Percentiles rank a stretch among this genome's conserved stretches.
phyloP scores from a whole-genome alignment of 2,113 vertebrate species.

The Turnix velox region DNA sequence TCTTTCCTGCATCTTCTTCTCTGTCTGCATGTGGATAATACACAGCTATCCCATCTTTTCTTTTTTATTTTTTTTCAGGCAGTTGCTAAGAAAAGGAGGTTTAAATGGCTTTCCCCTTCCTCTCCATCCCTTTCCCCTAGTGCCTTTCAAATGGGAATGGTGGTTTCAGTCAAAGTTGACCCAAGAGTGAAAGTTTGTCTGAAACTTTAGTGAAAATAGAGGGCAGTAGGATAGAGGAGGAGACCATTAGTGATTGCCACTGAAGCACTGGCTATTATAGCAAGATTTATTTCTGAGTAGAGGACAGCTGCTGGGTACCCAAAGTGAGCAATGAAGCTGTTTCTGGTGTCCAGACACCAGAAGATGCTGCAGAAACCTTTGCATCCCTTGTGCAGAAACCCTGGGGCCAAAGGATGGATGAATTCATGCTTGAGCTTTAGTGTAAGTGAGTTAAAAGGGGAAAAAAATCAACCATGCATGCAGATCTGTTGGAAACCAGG shows the following conservation, averaged over 20 bases:
- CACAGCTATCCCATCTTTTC: not conserved
- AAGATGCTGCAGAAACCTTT: rapidly evolving
- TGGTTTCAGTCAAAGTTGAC: not conserved
- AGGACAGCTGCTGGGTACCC: not conserved
- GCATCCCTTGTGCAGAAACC: not conserved
- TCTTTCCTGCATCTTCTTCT: constrained; percentile 16
- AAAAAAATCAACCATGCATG: rapidly evolving
- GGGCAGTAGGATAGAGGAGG: rapidly evolving
- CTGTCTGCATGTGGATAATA: not conserved
- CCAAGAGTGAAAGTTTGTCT: not conserved
- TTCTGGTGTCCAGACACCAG: rapidly evolving
- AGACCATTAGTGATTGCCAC: not conserved
- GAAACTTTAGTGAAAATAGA: not conserved
- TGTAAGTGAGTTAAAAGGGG: not conserved
- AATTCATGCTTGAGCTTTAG: not conserved
- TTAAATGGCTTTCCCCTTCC: not conserved
- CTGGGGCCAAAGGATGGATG: not conserved
- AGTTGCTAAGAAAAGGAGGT: not conserved
- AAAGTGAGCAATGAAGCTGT: not conserved
- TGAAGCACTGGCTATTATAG: not conserved
- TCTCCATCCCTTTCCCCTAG: not conserved
- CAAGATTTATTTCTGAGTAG: not conserved
- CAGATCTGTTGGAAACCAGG: not conserved
- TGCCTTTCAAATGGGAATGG: not conserved
- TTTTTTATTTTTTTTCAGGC: not conserved